These are phyloP conservation scores for Lasioglossum calceatum DNA, from an alignment of 2,888 invertebrate species.

Conservation along the genomic window DNA sequence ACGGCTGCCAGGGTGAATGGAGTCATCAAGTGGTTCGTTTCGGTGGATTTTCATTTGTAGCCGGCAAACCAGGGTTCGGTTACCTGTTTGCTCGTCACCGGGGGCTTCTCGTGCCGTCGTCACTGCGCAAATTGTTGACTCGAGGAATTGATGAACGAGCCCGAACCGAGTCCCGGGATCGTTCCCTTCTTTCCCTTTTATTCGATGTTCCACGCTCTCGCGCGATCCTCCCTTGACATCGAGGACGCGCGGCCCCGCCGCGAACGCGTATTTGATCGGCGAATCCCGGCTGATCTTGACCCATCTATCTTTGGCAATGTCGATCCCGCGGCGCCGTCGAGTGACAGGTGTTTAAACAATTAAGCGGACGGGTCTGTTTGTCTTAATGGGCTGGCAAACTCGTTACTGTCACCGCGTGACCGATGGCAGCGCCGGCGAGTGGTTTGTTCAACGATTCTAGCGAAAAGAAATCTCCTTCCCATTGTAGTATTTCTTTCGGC, in stretches of 20 bases:
- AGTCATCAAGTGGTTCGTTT: constrained; percentile 40
- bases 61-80: constrained; percentile 22
- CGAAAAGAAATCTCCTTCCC: background rate
- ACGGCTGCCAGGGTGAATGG: constrained; percentile 31
- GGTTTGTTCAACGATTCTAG: background rate
- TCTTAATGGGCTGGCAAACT: background rate
- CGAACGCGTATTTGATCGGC: constrained; percentile 34
- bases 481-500: background rate
- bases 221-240: background rate
- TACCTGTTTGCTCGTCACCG: constrained; percentile 63
- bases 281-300: constrained; percentile 39
- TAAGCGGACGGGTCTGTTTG: background rate
- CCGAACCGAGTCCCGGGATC: background rate
- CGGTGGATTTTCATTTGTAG: constrained; percentile 40
- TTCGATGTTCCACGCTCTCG: constrained; percentile 6
- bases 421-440: background rate
- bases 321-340: constrained; percentile 29
- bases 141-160: constrained; percentile 65
- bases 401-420: background rate
- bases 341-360: constrained; percentile 57
- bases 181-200: constrained; percentile 2
- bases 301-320: constrained; percentile 21
- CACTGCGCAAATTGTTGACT: constrained; percentile 61
- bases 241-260: background rate
- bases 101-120: constrained; percentile 43